A percentile compares a stretch with the other conserved stretches of the same genome.
phyloP scores from a whole-genome alignment of 2,888 invertebrate species.

The Leucoma salicis region DNA sequence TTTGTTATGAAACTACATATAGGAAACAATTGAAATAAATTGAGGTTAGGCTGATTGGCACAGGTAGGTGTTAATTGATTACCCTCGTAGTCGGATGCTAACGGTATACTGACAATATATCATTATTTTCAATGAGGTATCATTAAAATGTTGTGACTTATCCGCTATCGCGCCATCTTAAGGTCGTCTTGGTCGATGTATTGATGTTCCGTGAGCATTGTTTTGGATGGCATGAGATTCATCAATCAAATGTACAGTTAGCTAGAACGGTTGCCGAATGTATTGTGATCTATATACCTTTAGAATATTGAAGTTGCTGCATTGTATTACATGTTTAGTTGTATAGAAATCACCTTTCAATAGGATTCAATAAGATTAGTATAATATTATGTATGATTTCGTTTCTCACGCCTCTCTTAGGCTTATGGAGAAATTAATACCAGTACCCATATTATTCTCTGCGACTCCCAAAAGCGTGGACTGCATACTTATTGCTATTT shows the following conservation, averaged over 20 bases:
- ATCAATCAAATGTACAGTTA: conserved; percentile 67
- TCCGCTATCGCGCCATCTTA: conserved; percentile 43
- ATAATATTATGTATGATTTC: conserved; percentile 25
- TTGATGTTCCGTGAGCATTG: conserved; percentile 62
- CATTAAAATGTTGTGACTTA: conserved; percentile 64
- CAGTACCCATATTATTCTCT: too few species aligned
- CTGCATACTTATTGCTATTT: too few species aligned
- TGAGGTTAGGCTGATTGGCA: conserved; percentile 26
- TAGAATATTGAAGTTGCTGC: conserved; percentile 42
- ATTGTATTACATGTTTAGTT: conserved; percentile 28
- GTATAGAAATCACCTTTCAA: conserved; percentile 20
- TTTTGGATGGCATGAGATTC: conserved; percentile 61
- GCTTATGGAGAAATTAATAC: too few species aligned
- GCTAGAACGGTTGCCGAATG: conserved; percentile 38
- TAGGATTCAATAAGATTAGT: conserved; percentile 30
- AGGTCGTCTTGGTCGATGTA: conserved; percentile 55
- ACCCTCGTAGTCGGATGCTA: conserved; percentile 34
- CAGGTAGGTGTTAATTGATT: conserved; percentile 59
- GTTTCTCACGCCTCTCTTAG: conserved; percentile 33
- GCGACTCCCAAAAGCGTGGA: too few species aligned
- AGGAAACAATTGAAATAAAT: conserved; percentile 27
- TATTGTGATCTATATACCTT: conserved; percentile 48
- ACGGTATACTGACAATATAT: conserved; percentile 42
- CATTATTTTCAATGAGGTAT: conserved; percentile 50
- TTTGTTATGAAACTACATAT: too few species aligned